phyloP scores from a whole-genome alignment of 1,140 invertebrate species.

The Coelopa frigida region DNA sequence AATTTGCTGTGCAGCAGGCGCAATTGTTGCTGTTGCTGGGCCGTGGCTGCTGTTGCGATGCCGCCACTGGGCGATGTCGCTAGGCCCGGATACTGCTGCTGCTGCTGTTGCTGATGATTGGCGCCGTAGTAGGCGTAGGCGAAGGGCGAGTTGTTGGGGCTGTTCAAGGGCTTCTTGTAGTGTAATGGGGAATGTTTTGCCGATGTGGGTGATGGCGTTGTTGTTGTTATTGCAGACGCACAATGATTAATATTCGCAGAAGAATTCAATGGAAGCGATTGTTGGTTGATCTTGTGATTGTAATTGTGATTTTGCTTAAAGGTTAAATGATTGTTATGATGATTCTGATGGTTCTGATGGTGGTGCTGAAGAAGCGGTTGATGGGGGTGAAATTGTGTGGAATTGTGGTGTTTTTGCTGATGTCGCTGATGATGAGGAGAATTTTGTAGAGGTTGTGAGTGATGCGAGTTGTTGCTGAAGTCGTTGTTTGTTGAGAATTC shows the following conservation, averaged over 20 bases:
- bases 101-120: conserved; percentile 8
- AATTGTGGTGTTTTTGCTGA: too few species aligned
- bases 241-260: conserved; percentile 17
- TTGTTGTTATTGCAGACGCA: conserved; percentile 18
- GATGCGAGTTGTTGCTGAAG: conserved; percentile 34
- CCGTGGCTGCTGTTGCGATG: conserved; percentile 1
- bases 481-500: conserved; percentile 43
- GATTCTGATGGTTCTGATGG: conserved; percentile 5
- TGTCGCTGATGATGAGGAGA: conserved; percentile 8
- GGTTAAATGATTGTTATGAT: conserved; percentile 15
- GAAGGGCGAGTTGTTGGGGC: conserved; percentile 33
- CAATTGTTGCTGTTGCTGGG: conserved; percentile 11
- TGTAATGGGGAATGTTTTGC: conserved; percentile 29
- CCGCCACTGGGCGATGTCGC: neutral
- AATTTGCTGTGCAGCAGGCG: conserved; percentile 11
- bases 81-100: conserved; percentile 1
- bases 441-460: conserved; percentile 36
- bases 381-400: conserved; percentile 21
- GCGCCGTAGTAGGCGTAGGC: conserved; percentile 15
- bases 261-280: conserved; percentile 19
- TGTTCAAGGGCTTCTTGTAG: conserved; percentile 35
- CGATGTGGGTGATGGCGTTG: conserved; percentile 19
- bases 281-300: conserved; percentile 18
- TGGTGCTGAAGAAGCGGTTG: conserved; percentile 35
- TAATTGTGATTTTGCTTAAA: conserved; percentile 13